Base-by-base conservation (phyloP, 2,888 invertebrate genomes). In the Ellobium chinense region DNA sequence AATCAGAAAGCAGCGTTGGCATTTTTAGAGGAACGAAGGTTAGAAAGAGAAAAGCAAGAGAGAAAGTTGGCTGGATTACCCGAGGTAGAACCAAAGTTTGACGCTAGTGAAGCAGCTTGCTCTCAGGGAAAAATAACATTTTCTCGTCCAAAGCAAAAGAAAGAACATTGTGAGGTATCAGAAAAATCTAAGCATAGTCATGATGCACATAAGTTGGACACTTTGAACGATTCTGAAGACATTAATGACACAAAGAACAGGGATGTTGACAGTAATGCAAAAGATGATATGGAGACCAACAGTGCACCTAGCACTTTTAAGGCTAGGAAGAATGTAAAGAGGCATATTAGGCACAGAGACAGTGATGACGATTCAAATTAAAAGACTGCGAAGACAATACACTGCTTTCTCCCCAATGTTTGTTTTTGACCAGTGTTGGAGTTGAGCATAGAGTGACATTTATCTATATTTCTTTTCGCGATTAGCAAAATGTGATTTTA, bases 1-100 rank as follows among this genome's bases (percentile, higher is more conserved):
- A 97, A 97, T 88, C 95, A 95, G 21, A 95, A 95, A 66, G 96
- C 96, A 58, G 97, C 97, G 0, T 94, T 97, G 86, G 94, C 95
- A n/a, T 96, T 97, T 91, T 94, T 97, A 46, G 95, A 95, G 89
- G 94, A 95, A 73, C 94, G 95, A 69, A 82, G 86, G 34, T 85
- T 85, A 56, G 29, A 83, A n/a, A 65, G 85, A 62, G 90, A 80
- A 39, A 69, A 74, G 37, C 31, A 74, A 27, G 80, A 70, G 24
- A 76, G 66, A 21, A 14, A 60, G 94, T 95, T 75, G 80, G 84
- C 36, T 29, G 85, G 85, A 36, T 9, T 82, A 29, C 39, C 83
- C 46, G 89, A 89, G 60, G 87, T 82, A 29, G 82, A 83, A 34
- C 82, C 80, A n/a, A 76, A 79, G 58, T 76, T 81, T 81, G 86